Evolutionary conservation across 1,140 invertebrate genomes (phyloP), one percentile per base, ranked within the genome.

Genomic region (Callitettix versicolor): DNA sequence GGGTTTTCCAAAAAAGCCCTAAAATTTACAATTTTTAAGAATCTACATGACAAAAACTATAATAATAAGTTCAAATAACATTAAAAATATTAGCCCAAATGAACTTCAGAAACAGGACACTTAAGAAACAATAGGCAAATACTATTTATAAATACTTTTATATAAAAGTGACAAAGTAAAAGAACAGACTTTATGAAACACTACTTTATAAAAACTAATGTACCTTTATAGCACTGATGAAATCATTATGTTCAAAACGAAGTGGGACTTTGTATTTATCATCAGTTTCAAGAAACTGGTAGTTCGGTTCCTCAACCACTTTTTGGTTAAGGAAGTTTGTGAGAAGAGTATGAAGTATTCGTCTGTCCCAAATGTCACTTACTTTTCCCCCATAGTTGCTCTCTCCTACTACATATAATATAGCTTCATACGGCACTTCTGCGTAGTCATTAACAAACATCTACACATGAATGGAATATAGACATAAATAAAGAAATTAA

Each of bases 301-400:
- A 55, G 20, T 55, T 55, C 6, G 42, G 41, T 17, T 33, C 30
- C 9, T 49, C 54, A 22, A 91, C 80, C 12, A 88, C 77, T 20
- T 76, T 62, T 0, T 64, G 18, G 67, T 88, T 93, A 54, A 89
- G 83, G 69, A 90, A 94, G 65, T 88, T 84, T 15, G 78, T 69
- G 5, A 96, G 73, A 61, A 92, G 82, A 2, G 88, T 92, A n/a
- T 81, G 80, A n/a, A 97, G 80, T 43, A 87, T 79, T 61, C 91
- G 75, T 48, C 91, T 75, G 71, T 97, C 94, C 81, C 88, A 86
- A 62, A 91, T 87, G 66, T 96, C 93, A 0, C 91, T 95, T 0
- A 97, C 90, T 64, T 91, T 73, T 14, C 94, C 94, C n/a, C 94
- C 94, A 65, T 97, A 97, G 73, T 95, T 95, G 68, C 93, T 96